These are phyloP conservation scores for Xenotilapia caudafasciata DNA, from an alignment of 2,113 vertebrate species.

Conservation along the genomic window DNA sequence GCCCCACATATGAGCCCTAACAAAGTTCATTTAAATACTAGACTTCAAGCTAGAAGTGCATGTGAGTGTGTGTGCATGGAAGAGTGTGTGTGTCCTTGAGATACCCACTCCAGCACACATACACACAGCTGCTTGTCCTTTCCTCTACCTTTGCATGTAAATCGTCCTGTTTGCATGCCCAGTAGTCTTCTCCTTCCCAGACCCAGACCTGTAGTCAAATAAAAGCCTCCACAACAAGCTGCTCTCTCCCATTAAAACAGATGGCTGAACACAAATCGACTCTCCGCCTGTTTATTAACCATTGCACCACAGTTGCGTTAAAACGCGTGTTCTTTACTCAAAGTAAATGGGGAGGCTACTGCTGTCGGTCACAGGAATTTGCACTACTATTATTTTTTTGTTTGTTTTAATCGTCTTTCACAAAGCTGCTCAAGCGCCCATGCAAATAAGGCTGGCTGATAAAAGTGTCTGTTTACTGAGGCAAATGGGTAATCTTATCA, in stretches of 20 bases:
- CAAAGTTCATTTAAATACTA: not conserved
- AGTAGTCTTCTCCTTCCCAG: not conserved
- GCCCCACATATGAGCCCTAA: not conserved
- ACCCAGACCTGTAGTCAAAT: conserved; percentile 62
- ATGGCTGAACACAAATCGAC: conserved; percentile 14
- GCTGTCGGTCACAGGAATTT: not conserved
- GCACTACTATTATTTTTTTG: not conserved
- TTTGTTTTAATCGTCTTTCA: conserved; percentile 16
- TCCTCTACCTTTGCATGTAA: conserved; percentile 50
- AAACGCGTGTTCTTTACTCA: not conserved
- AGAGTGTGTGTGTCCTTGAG: not conserved
- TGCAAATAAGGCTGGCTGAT: conserved; percentile 32
- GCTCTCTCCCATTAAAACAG: conserved; percentile 12
- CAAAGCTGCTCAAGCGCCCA: conserved; percentile 4
- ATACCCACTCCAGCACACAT: not conserved
- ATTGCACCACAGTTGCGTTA: not conserved
- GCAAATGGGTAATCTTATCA: conserved; percentile 39
- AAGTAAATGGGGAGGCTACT: not conserved
- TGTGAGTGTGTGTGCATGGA: not conserved
- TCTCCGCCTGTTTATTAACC: not conserved
- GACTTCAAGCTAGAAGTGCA: not conserved
- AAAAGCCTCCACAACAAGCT: conserved; percentile 9
- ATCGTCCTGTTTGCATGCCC: conserved; percentile 56
- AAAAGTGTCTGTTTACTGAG: conserved; percentile 33
- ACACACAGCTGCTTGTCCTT: not conserved